Percentiles rank a stretch among this genome's conserved stretches.
These are phyloP conservation scores for Macrophya annulata DNA, from an alignment of 2,888 invertebrate species.

Conservation along the genomic window DNA sequence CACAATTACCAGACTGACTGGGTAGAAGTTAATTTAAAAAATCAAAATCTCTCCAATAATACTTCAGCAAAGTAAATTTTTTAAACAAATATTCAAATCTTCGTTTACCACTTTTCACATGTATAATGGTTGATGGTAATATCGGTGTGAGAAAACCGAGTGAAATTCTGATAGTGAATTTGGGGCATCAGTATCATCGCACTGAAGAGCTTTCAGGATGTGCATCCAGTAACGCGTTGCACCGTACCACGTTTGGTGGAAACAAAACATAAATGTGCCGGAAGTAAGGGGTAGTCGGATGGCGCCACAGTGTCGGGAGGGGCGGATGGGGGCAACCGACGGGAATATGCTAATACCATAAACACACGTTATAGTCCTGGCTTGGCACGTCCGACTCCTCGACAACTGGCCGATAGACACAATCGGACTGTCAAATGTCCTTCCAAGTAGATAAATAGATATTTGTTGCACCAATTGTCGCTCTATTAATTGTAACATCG, in stretches of 20 bases:
- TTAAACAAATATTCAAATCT: background rate
- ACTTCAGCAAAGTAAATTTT: background rate
- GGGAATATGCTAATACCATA: conserved; percentile 71
- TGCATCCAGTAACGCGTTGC: conserved; percentile 56
- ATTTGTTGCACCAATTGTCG: background rate
- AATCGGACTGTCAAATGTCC: background rate
- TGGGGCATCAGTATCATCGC: conserved; percentile 18
- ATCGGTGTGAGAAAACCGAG: background rate
- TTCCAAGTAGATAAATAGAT: background rate
- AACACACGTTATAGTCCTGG: conserved; percentile 17
- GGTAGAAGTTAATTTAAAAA: background rate
- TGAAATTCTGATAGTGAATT: conserved; percentile 1
- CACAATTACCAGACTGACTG: conserved; percentile 1
- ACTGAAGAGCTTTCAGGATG: conserved; percentile 29
- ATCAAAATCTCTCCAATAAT: background rate
- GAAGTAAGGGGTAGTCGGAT: conserved; percentile 74
- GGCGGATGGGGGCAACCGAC: conserved; percentile 58
- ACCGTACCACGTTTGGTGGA: conserved; percentile 70
- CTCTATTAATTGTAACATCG: background rate
- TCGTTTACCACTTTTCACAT: background rate
- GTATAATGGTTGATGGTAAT: background rate
- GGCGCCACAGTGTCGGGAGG: conserved; percentile 72
- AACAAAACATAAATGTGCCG: conserved; percentile 76
- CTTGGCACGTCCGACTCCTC: conserved; percentile 22
- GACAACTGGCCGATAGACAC: background rate